Base-by-base conservation (phyloP, 1,140 invertebrate genomes). In the Arctopsyche grandis region DNA sequence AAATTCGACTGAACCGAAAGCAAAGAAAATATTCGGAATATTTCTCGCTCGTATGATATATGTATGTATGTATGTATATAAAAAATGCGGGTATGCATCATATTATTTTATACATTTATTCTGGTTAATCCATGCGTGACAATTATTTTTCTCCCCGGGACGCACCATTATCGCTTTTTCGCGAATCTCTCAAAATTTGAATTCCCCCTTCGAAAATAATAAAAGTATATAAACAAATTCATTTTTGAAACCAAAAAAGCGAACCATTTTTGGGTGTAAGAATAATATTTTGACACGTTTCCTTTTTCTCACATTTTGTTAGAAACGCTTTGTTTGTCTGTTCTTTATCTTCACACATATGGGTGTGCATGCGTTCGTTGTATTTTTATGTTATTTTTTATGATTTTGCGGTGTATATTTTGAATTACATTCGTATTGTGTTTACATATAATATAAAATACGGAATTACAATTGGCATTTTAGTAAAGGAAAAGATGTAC, bases 51-150 rank as follows among this genome's bases (percentile, higher is more conserved):
- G 29, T 38, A 7, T 7, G 29, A 38, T n/a, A n/a, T n/a, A n/a
- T n/a, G n/a, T n/a, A n/a, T 38, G 29, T 38, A 38, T 38, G 7
- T 4, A 38, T 38, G 29, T 38, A 38, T 38, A 38, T 4, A 38
- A 38, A 38, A 38, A 38, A 38, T 38, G 7, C 29, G 29, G 29
- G 29, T 38, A 38, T 38, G 7, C 7, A 38, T 38, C 29, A 38
- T 38, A 38, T 38, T 38, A 38, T 38, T 4, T 4, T 38, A 7
- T 66, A 66, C 26, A 66, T 66, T 81, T 81, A 78, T 81, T 81
- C 74, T 52, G 21, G 69, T 75, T 46, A 79, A 48, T 22, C 71
- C 71, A 81, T 78, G 80, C 80, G 77, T 81, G 77, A 76, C 78
- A 76, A 60, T 81, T 69, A 79, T 79, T 78, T 81, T 74, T 12